These are phyloP conservation scores for Prorops nasuta DNA, from an alignment of 1,140 invertebrate species.

Conservation along the genomic window DNA sequence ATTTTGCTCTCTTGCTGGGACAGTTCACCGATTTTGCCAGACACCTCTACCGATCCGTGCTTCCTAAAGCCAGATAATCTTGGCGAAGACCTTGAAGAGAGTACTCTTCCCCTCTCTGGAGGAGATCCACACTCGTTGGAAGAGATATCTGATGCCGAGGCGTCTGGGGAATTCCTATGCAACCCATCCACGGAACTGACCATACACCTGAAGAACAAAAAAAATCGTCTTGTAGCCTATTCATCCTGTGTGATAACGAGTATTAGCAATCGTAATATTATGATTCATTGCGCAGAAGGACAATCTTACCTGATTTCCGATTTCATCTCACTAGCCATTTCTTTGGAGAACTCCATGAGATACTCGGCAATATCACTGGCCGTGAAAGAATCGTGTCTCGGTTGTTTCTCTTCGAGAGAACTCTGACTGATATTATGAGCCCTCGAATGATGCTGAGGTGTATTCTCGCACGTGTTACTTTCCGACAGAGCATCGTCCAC, in stretches of 20 bases:
- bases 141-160: constrained; percentile 36
- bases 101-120: constrained; percentile 33
- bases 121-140: constrained; percentile 48
- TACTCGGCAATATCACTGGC: constrained; percentile 73
- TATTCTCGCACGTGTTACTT: constrained; percentile 48
- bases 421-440: constrained; percentile 8
- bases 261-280: not conserved
- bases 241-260: not conserved
- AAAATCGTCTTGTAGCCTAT: not conserved
- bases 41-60: constrained; percentile 23
- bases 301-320: constrained; percentile 68
- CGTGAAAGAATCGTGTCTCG: constrained; percentile 63
- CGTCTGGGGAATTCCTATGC: constrained; percentile 50
- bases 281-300: not conserved
- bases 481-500: constrained; percentile 75
- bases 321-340: constrained; percentile 77
- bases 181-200: constrained; percentile 72
- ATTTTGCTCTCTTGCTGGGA: constrained; percentile 50
- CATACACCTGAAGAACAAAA: constrained; percentile 42
- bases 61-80: constrained; percentile 20
- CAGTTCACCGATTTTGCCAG: constrained; percentile 43
- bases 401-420: constrained; percentile 22
- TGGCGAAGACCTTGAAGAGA: constrained; percentile 19
- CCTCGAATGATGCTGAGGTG: constrained; percentile 41
- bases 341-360: constrained; percentile 72